Evolutionary conservation across 2,888 invertebrate species (phyloP).

Genomic region (Oxystoma pomonae): DNA sequence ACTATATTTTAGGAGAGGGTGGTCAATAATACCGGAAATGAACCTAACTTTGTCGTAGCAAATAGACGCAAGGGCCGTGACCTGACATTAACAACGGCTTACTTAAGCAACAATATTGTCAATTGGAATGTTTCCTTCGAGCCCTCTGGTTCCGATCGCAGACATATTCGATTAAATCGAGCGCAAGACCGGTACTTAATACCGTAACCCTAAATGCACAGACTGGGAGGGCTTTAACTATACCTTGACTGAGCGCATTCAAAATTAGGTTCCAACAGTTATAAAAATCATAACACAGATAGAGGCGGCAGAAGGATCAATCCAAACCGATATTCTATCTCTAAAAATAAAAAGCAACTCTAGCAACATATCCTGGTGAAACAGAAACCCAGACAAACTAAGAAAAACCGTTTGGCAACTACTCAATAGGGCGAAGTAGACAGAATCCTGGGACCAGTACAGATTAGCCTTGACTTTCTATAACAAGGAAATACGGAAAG

Average conservation of each 20-base stretch:
- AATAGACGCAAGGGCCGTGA: conserved; percentile 14
- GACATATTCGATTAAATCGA: background rate
- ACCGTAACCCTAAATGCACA: conserved; percentile 3
- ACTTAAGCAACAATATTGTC: background rate
- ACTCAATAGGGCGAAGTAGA: conserved; percentile 11
- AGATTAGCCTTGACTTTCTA: conserved; percentile 4
- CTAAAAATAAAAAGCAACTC: background rate
- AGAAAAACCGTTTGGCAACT: conserved; percentile 3
- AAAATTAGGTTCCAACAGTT: background rate
- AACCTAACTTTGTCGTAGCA: conserved; percentile 16
- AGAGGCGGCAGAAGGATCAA: conserved; percentile 2
- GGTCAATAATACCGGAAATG: too few relatives aligned
- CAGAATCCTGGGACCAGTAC: conserved; percentile 4
- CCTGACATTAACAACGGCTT: conserved; percentile 10
- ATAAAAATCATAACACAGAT: background rate
- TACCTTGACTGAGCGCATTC: conserved; percentile 5
- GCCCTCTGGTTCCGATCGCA: conserved; percentile 8
- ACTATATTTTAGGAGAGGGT: too few relatives aligned
- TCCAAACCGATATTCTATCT: background rate
- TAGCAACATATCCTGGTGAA: conserved; percentile 1
- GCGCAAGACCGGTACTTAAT: background rate
- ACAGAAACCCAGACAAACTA: conserved; percentile 6
- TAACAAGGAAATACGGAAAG: conserved; percentile 8
- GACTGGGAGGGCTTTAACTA: conserved; percentile 4
- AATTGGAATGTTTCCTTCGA: conserved; percentile 13